Base-by-base conservation (phyloP, 2,797 vertebrate species). In the Pygocentrus nattereri region DNA sequence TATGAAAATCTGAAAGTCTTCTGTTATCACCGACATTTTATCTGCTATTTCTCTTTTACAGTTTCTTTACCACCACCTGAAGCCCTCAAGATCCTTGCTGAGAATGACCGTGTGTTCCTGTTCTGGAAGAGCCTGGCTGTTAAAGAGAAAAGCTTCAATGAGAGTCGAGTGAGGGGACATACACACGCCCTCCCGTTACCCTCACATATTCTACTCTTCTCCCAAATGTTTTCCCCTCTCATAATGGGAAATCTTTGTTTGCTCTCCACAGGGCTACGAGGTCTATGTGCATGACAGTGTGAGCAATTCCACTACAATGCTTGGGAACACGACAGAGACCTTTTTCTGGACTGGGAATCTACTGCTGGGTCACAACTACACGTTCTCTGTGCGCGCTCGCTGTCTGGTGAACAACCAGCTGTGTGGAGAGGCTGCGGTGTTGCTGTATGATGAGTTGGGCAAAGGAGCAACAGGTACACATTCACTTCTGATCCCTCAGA, bases 71-170 rank as follows among this genome's bases (percentile, higher is more conserved):
- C 94, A 10, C 95, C 98, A 75, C 98, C 98, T 0, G 97, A 99
- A 2, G 97, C 98, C 76, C 94, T 99, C 92, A 99, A 99, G 89
- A 96, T 99, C 67, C 88, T 99, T 83, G 95, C 95, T 0, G 98
- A 98, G 90, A 97, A 95, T 0, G 97, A 98, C 83, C 97, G 98
- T 0, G 92, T 98, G 78, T 95, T 97, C 87, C 95, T 99, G 5
- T 95, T 99, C 86, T 99, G 98, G 98, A 99, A 98, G 90, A 99
- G 97, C 85, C 93, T 99, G 79, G 97, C 96, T 0, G 88, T 99
- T 79, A 96, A 96, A 84, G 98, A 99, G 83, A 96, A 93, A 10
- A 91, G 93, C 85, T 99, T 98, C 88, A 96, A 96, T 23, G 98
- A 99, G 90, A 98, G 94, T 93, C 92, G 98, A 93, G 98, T 99